A percentile compares a stretch with the other conserved stretches of the same genome.
Evolutionary conservation across 2,113 vertebrate species (phyloP).

Genomic region (Gorilla gorilla): DNA sequence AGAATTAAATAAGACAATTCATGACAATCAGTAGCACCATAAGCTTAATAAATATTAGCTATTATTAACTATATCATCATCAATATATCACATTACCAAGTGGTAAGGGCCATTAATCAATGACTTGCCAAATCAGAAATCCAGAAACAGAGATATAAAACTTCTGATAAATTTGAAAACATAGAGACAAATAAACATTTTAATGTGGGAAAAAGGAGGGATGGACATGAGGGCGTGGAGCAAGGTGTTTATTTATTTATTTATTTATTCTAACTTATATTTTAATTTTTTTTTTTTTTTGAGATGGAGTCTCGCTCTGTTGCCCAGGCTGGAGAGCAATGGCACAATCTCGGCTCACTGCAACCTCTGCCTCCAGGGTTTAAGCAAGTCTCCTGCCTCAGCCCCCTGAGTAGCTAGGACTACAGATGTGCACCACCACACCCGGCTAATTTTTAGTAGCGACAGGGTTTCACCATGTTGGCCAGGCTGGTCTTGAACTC

Average conservation of each 20-base stretch:
- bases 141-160: not conserved
- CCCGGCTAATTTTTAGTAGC: too few species aligned
- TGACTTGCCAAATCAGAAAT: not conserved
- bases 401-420: too few species aligned
- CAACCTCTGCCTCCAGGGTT: too few species aligned
- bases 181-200: not conserved
- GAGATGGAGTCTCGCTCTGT: too few species aligned
- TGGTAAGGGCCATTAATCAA: not conserved
- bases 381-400: too few species aligned
- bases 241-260: not conserved
- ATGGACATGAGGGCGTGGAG: not conserved
- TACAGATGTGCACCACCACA: too few species aligned
- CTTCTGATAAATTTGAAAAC: slow-evolving; percentile 18
- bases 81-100: not conserved
- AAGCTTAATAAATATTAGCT: not conserved
- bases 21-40: not conserved
- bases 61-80: not conserved
- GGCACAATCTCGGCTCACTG: too few species aligned
- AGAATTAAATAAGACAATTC: not conserved
- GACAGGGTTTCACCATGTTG: too few species aligned
- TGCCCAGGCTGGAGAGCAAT: too few species aligned
- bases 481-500: too few species aligned
- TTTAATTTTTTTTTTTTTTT: too few species aligned
- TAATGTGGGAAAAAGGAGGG: not conserved
- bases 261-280: too few species aligned